phyloP scores from a whole-genome alignment of 2,888 invertebrate species.

The Macropis europaea region DNA sequence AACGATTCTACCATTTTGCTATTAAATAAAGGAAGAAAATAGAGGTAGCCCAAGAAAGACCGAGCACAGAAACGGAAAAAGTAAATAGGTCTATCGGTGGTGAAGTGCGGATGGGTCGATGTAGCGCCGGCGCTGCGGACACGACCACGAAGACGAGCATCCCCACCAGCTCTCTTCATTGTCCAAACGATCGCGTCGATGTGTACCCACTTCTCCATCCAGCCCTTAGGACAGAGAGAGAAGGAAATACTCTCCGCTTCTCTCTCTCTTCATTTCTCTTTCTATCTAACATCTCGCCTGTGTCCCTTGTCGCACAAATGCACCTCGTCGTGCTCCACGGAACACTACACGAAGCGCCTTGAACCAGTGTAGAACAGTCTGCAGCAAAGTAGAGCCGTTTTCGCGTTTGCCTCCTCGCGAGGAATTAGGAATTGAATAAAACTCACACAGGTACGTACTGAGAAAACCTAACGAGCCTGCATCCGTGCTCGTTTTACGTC shows the following conservation, averaged over 20 bases:
- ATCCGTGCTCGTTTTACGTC: background rate
- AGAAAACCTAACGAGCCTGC: background rate
- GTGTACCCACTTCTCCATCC: slow-evolving; percentile 41
- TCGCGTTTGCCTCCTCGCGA: slow-evolving; percentile 47
- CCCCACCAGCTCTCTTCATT: slow-evolving; percentile 46
- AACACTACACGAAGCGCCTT: slow-evolving; percentile 69
- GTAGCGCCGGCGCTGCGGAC: slow-evolving; percentile 72
- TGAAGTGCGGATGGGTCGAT: slow-evolving; percentile 68
- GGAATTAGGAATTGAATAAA: slow-evolving; percentile 53
- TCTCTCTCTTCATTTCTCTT: slow-evolving; percentile 33
- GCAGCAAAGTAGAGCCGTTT: slow-evolving; percentile 28
- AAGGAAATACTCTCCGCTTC: slow-evolving; percentile 29
- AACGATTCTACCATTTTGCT: background rate
- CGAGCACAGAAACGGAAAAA: slow-evolving; percentile 9
- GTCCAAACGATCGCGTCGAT: slow-evolving; percentile 59
- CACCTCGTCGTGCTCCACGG: slow-evolving; percentile 60
- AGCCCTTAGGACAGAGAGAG: slow-evolving; percentile 29
- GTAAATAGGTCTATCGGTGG: slow-evolving; percentile 9
- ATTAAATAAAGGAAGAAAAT: slow-evolving; percentile 14
- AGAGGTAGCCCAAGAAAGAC: background rate
- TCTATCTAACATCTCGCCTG: slow-evolving; percentile 49
- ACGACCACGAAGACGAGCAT: slow-evolving; percentile 48
- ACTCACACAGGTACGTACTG: slow-evolving; percentile 43
- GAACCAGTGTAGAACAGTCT: slow-evolving; percentile 65
- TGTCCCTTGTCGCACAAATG: slow-evolving; percentile 58